Evolutionary conservation across 2,888 invertebrate genomes (phyloP).

Genomic region (Himalopsyche tibetana): DNA sequence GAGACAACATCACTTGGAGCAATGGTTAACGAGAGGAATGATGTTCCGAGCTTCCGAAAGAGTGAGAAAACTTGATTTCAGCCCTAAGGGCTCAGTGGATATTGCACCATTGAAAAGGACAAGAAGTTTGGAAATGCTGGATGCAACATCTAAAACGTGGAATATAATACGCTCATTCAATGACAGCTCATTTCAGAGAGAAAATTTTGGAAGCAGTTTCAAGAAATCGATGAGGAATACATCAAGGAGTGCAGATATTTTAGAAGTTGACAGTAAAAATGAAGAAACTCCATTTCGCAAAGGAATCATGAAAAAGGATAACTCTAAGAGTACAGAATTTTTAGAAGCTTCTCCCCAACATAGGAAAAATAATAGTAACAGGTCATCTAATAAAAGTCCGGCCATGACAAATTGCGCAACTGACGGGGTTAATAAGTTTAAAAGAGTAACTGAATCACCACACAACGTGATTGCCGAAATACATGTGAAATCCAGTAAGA

Average conservation of each 20-base stretch:
- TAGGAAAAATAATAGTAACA: constrained; percentile 68
- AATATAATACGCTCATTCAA: constrained; percentile 73
- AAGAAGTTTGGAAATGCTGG: constrained; percentile 83
- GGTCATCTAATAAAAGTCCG: constrained; percentile 65
- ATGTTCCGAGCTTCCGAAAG: constrained; percentile 78
- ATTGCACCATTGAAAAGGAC: constrained; percentile 81
- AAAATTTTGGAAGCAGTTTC: constrained; percentile 73
- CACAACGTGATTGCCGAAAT: constrained; percentile 75
- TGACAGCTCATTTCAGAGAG: constrained; percentile 71
- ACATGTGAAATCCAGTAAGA: constrained; percentile 73
- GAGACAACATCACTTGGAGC: constrained; percentile 82
- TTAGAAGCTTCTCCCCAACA: constrained; percentile 71
- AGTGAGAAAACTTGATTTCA: constrained; percentile 73
- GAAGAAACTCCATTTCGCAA: constrained; percentile 66
- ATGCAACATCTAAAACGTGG: constrained; percentile 75
- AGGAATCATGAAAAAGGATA: constrained; percentile 69
- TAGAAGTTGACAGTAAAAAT: constrained; percentile 66
- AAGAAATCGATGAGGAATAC: constrained; percentile 71
- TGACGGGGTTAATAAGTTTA: constrained; percentile 49
- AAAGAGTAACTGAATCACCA: constrained; percentile 66
- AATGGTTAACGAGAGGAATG: constrained; percentile 82
- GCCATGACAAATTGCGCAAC: constrained; percentile 62
- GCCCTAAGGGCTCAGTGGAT: constrained; percentile 76
- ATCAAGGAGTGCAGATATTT: constrained; percentile 76
- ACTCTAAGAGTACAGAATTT: constrained; percentile 73